These are phyloP conservation scores for Cydia strobilella DNA, from an alignment of 1,140 invertebrate species.

Conservation along the genomic window DNA sequence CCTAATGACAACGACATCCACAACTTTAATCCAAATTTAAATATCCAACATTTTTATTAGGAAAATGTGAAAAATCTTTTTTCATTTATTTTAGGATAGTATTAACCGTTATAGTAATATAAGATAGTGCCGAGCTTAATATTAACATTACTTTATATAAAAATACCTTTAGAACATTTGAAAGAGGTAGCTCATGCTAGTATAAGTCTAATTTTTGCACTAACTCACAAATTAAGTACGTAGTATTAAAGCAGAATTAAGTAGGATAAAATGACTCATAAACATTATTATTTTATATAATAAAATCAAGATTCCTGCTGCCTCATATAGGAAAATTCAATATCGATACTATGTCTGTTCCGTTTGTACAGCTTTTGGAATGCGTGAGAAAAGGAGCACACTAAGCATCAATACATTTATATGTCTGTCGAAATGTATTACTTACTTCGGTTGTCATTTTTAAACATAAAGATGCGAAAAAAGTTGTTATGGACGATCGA, in stretches of 20 bases:
- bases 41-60: constrained; percentile 67
- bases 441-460: too few relatives aligned
- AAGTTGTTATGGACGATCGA: too few relatives aligned
- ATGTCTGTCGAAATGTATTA: too few relatives aligned
- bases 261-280: constrained; percentile 15
- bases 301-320: background rate
- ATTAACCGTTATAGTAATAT: constrained; percentile 50
- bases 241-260: constrained; percentile 28
- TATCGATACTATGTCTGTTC: background rate
- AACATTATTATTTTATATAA: constrained; percentile 33
- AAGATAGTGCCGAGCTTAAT: constrained; percentile 43
- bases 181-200: constrained; percentile 70
- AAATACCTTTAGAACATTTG: constrained; percentile 71
- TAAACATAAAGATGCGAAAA: too few relatives aligned
- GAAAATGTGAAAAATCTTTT: constrained; percentile 59
- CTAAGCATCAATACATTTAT: too few relatives aligned
- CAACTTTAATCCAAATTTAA: constrained; percentile 52
- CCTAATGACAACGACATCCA: constrained; percentile 18
- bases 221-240: constrained; percentile 30
- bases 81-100: constrained; percentile 54
- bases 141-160: constrained; percentile 63
- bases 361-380: too few relatives aligned
- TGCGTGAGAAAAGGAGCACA: too few relatives aligned
- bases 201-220: constrained; percentile 35
- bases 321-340: background rate